Evolutionary conservation across 2,113 vertebrate species (phyloP).

Genomic region (Genyomyrus donnyi): DNA sequence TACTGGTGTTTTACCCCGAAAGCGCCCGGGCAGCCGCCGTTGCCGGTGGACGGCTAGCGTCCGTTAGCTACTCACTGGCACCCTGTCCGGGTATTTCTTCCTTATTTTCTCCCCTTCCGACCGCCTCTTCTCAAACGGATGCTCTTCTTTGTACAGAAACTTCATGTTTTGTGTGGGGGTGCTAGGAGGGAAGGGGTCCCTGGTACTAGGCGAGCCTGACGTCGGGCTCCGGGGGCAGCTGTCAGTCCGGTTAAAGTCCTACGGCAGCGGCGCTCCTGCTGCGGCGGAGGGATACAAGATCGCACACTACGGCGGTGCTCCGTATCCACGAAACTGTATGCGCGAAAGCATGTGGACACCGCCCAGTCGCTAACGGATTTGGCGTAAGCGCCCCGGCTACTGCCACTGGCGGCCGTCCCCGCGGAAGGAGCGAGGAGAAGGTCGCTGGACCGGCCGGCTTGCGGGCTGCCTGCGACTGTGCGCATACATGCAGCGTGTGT

Average conservation of each 20-base stretch:
- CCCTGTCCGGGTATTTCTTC: constrained; percentile 91
- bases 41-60: neutral
- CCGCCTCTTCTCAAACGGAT: constrained; percentile 86
- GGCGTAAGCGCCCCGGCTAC: neutral
- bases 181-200: constrained; percentile 16
- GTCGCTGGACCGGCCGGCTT: neutral
- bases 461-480: neutral
- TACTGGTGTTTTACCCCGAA: neutral
- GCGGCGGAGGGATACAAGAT: constrained; percentile 63
- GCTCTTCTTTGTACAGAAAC: constrained; percentile 91
- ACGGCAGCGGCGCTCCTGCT: neutral
- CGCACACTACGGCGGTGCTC: constrained; percentile 17
- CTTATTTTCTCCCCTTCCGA: constrained; percentile 91
- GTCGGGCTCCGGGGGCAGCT: neutral
- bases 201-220: neutral
- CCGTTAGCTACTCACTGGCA: constrained; percentile 69
- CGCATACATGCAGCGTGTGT: neutral
- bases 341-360: neutral
- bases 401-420: neutral
- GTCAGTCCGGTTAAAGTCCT: neutral
- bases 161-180: constrained; percentile 67
- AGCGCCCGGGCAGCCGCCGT: neutral
- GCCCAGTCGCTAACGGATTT: neutral
- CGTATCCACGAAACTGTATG: neutral
- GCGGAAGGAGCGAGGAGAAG: neutral